These are phyloP conservation scores for Lepisosteus oculatus DNA, from an alignment of 2,113 vertebrate genomes.

Conservation along the genomic window DNA sequence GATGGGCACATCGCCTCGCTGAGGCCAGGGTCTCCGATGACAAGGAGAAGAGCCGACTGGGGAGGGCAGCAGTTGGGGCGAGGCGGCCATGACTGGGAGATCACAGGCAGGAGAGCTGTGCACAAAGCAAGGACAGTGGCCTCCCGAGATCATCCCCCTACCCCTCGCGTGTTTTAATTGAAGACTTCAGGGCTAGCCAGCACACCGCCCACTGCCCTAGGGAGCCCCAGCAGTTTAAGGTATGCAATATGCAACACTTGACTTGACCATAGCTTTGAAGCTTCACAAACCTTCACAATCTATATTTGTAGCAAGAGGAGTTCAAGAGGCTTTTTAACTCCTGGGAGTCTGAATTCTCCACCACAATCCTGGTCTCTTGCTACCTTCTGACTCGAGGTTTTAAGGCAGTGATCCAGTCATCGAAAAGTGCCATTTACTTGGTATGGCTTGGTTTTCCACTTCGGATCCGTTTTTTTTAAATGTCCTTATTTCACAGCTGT, in stretches of 20 bases:
- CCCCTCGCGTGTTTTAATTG: slow-evolving; percentile 33
- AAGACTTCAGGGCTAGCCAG: slow-evolving; percentile 21
- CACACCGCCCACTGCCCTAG: slow-evolving; percentile 16
- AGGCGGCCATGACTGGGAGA: slow-evolving; percentile 40
- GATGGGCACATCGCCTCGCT: slow-evolving; percentile 30
- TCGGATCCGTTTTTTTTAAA: too few relatives aligned
- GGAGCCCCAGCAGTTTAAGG: slow-evolving; percentile 8
- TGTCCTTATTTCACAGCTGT: too few relatives aligned
- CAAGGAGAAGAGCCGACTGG: slow-evolving; percentile 40
- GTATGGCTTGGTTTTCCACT: too few relatives aligned
- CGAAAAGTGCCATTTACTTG: too few relatives aligned
- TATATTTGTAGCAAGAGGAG: not conserved
- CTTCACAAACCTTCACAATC: not conserved
- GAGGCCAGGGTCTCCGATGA: slow-evolving; percentile 33
- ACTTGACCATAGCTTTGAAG: slow-evolving; percentile 55
- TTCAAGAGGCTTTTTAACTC: not conserved
- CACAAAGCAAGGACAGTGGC: slow-evolving; percentile 16
- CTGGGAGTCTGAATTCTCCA: not conserved
- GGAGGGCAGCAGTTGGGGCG: slow-evolving; percentile 42
- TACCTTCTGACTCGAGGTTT: too few relatives aligned
- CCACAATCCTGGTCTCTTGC: too few relatives aligned
- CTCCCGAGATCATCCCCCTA: slow-evolving; percentile 5
- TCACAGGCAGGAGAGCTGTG: slow-evolving; percentile 32
- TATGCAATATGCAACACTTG: slow-evolving; percentile 33
- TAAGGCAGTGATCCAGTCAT: too few relatives aligned